phyloP scores from a whole-genome alignment of 2,888 invertebrate species.

The Scaptodrosophila latifasciaeformis region DNA sequence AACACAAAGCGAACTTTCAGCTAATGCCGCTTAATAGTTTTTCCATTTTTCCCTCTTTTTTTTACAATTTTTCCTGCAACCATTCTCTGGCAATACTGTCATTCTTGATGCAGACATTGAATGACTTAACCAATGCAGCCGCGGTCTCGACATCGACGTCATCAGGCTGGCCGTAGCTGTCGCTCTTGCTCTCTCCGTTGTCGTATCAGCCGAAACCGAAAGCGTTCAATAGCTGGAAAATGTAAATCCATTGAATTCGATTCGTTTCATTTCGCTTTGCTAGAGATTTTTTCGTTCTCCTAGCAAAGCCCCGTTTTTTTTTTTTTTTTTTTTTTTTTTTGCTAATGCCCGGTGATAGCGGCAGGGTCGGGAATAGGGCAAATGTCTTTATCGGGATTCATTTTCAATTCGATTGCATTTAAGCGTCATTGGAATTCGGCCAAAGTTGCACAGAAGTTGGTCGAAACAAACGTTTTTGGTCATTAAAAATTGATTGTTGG shows the following conservation, averaged over 20 bases:
- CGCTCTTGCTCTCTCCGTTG: slow-evolving; percentile 2
- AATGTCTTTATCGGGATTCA: slow-evolving; percentile 32
- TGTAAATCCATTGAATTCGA: slow-evolving; percentile 59
- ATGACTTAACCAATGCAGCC: slow-evolving; percentile 54
- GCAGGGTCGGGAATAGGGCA: neutral
- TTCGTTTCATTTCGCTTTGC: no score
- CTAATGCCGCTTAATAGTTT: slow-evolving; percentile 67
- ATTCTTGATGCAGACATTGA: no score
- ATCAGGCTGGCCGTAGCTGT: neutral
- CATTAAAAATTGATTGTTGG: slow-evolving; percentile 31
- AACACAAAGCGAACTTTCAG: slow-evolving; percentile 61
- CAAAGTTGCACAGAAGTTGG: slow-evolving; percentile 6
- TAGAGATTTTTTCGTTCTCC: no score
- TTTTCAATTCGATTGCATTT: slow-evolving; percentile 63
- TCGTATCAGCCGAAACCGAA: slow-evolving; percentile 27
- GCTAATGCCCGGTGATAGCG: no score
- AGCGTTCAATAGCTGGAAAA: slow-evolving; percentile 64
- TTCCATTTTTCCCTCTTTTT: slow-evolving; percentile 47
- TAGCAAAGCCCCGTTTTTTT: slow-evolving; percentile 29
- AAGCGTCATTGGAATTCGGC: slow-evolving; percentile 18
- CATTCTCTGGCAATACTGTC: neutral
- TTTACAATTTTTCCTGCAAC: neutral
- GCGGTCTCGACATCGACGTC: neutral
- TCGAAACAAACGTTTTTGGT: slow-evolving; percentile 17
- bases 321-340: slow-evolving; percentile 10